Evolutionary conservation across 1,140 invertebrate genomes (phyloP), one percentile per base, ranked within the genome.

Genomic region (Drosophila punjabiensis): DNA sequence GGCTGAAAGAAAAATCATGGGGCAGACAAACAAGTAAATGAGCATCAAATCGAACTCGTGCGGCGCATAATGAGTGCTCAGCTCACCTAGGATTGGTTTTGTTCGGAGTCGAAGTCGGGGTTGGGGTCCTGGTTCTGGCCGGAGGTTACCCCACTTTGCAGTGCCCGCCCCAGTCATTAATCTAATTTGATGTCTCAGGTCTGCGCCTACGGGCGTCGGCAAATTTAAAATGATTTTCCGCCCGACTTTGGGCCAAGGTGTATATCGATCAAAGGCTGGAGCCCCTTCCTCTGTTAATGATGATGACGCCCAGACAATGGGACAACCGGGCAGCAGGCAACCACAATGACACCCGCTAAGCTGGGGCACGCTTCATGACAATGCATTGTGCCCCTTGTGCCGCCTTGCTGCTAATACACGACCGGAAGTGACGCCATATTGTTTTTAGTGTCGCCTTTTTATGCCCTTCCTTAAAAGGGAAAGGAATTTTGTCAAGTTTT

Each of bases 21-120:
- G 64, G 61, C 70, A 90, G 86, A 89, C 82, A 90, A 89, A 85
- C 85, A 90, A 89, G 79, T 89, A 89, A 89, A 89, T 90, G 85
- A 80, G 85, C 82, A 89, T 89, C 79, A 89, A 89, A 90, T 89
- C 85, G 85, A 90, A 90, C 86, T 90, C 86, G 85, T 86, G 85
- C 86, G 76, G 64, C 79, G 85, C 86, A 89, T 89, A 89, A 89
- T 89, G 85, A 90, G 82, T 70, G 71, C 53, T 70, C 45, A 56
- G 68, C 37, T 71, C 50, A 56, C 50, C 48, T 71, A 43, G 65
- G 33, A 71, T 69, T 55, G 62, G 59, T 71, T 61, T 52, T 41
- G 20, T 18, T 24, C 13, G 47, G n/a, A 24, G 18, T 20, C 45
- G 45, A 20, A 13, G 32, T 24, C 13, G 47, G n/a, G 30, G 24